Conservation (phyloP, 2,888 invertebrate species). For the Hydrotaea cyrtoneurina region DNA sequence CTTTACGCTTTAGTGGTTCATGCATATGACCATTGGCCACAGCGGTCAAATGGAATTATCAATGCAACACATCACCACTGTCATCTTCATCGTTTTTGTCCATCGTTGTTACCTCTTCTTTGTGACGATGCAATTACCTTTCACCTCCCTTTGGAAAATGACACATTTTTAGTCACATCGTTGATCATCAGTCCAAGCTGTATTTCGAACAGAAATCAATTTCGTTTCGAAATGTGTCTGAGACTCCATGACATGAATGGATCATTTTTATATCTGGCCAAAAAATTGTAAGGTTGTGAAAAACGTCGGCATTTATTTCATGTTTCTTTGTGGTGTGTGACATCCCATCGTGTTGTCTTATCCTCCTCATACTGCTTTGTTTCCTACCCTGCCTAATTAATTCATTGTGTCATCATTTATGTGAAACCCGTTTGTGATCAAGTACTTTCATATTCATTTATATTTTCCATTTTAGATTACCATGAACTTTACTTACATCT, state of each 20-base stretch:
- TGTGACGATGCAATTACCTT: too few species aligned
- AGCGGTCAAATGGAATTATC: constrained; percentile 27
- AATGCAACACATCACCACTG: constrained; percentile 41
- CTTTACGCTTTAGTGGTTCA: too few species aligned
- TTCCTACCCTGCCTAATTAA: not conserved
- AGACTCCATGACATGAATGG: not conserved
- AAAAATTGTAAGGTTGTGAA: not conserved
- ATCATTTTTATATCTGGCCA: not conserved
- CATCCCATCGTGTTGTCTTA: not conserved
- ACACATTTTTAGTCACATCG: not conserved
- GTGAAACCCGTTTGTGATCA: not conserved
- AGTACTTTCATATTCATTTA: constrained; percentile 30
- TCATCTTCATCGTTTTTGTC: constrained; percentile 11
- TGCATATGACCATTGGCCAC: not conserved
- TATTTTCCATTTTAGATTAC: constrained; percentile 83
- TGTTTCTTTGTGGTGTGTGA: not conserved
- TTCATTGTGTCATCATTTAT: not conserved
- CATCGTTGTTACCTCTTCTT: not conserved
- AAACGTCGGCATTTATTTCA: not conserved
- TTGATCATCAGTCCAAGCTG: not conserved
- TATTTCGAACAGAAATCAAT: not conserved
- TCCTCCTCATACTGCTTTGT: too few species aligned
- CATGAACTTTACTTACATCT: constrained; percentile 94
- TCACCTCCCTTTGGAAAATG: too few species aligned
- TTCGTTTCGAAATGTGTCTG: constrained; percentile 5